Conservation (phyloP, 1,140 invertebrate genomes). For the Euwallacea fornicatus region DNA sequence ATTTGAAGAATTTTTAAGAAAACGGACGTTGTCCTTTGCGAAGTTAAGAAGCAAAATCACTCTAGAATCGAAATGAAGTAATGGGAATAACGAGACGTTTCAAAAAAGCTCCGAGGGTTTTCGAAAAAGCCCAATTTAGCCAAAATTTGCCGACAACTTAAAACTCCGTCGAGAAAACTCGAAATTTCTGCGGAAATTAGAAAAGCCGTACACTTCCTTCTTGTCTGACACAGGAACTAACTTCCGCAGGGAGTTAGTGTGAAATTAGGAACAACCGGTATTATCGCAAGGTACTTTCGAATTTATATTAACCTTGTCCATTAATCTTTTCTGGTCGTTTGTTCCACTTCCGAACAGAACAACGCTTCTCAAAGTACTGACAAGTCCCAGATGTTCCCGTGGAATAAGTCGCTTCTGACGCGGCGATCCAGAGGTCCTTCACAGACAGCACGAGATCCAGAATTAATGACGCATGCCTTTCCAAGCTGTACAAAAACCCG, state of each 20-base stretch:
- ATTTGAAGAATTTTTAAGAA: no score
- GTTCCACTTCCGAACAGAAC: background rate
- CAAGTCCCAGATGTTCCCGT: background rate
- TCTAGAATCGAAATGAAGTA: no score
- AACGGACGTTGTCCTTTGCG: no score
- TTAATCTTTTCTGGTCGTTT: background rate
- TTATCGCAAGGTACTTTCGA: no score
- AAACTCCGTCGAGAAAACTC: no score
- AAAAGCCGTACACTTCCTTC: background rate
- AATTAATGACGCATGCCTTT: slow-evolving; percentile 13
- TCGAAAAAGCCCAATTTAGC: no score
- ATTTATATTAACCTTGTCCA: no score
- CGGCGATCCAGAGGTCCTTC: slow-evolving; percentile 1
- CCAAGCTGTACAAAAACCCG: background rate
- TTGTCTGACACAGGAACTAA: background rate
- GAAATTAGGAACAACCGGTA: background rate
- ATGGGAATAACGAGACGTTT: no score
- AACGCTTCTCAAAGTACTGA: background rate
- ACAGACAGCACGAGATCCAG: slow-evolving; percentile 6
- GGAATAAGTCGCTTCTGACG: background rate
- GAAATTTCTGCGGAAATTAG: no score
- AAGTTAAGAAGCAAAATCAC: no score
- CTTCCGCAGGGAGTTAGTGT: background rate
- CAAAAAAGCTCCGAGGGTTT: no score
- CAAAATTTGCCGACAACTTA: no score